A percentile compares a stretch with the other conserved stretches of the same genome.
phyloP scores from a whole-genome alignment of 2,888 invertebrate species.

The Ichneumon xanthorius region DNA sequence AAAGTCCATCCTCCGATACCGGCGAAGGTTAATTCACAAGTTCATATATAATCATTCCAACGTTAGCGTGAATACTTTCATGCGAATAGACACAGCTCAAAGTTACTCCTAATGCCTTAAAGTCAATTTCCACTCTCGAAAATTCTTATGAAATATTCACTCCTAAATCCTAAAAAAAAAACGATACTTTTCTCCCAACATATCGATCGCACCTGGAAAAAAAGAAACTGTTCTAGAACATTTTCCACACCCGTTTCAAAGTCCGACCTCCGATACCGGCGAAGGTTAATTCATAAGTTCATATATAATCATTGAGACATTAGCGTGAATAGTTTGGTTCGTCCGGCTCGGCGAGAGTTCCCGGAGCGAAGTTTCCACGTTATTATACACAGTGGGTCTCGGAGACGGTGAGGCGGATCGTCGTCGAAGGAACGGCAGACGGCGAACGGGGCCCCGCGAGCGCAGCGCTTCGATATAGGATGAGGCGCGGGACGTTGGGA shows the following conservation, averaged over 20 bases:
- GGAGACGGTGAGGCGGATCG: slow-evolving; percentile 30
- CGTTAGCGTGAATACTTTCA: background rate
- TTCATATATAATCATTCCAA: background rate
- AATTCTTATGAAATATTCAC: no score
- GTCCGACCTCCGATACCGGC: background rate
- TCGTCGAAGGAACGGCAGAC: slow-evolving; percentile 53
- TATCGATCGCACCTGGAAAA: background rate
- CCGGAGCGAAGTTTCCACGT: slow-evolving; percentile 5
- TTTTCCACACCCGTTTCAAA: background rate
- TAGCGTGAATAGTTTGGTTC: slow-evolving; percentile 6
- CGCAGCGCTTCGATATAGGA: slow-evolving; percentile 36
- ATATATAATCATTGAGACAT: slow-evolving; percentile 11
- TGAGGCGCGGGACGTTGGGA: slow-evolving; percentile 48
- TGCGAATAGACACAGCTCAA: no score
- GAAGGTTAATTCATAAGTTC: slow-evolving; percentile 1
- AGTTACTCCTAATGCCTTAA: no score
- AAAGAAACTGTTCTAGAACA: background rate
- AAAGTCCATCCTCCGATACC: background rate
- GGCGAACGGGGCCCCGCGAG: slow-evolving; percentile 31
- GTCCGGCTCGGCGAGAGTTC: background rate
- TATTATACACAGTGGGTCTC: background rate
- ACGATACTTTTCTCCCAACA: background rate
- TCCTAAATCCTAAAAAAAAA: no score
- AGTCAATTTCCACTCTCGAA: no score
- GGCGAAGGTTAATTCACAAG: background rate